A percentile compares a stretch with the other conserved stretches of the same genome.
Evolutionary conservation across 2,888 invertebrate species (phyloP).

Genomic region (Platycheirus rosarum): DNA sequence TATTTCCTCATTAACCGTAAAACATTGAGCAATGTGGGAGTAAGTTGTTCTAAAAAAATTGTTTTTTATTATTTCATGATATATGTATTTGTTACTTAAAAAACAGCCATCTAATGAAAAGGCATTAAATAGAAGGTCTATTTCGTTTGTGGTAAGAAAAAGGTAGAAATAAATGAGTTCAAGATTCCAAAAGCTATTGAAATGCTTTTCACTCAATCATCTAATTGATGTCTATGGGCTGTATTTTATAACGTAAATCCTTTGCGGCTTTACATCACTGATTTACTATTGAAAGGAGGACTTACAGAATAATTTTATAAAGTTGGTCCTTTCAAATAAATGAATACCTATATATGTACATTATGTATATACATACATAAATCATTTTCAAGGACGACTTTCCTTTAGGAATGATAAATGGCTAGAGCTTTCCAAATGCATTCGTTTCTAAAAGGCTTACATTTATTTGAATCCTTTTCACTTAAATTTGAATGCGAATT

Average conservation of each 20-base stretch:
- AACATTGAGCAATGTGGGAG: too few relatives aligned
- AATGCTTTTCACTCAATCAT: neutral
- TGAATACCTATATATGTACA: too few relatives aligned
- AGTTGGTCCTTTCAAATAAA: constrained; percentile 12
- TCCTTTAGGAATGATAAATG: constrained; percentile 2
- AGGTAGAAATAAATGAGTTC: constrained; percentile 1
- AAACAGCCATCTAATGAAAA: neutral
- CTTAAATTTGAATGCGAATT: neutral
- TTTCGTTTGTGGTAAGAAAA: constrained; percentile 6
- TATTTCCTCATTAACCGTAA: too few relatives aligned
- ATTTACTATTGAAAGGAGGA: constrained; percentile 15
- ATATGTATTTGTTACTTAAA: too few relatives aligned
- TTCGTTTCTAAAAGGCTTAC: neutral
- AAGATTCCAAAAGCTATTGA: too few relatives aligned
- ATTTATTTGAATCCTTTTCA: constrained; percentile 8
- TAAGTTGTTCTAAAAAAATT: too few relatives aligned
- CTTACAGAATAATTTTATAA: constrained; percentile 15
- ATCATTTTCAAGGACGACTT: constrained; percentile 1
- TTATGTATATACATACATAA: too few relatives aligned
- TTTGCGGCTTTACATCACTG: constrained; percentile 14
- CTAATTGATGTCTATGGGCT: neutral
- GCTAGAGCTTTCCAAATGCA: constrained; percentile 8
- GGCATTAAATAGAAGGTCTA: too few relatives aligned
- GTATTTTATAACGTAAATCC: neutral
- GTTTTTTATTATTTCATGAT: too few relatives aligned